Base-by-base conservation (phyloP, 2,797 vertebrate species). In the Cephalopachus bancanus region DNA sequence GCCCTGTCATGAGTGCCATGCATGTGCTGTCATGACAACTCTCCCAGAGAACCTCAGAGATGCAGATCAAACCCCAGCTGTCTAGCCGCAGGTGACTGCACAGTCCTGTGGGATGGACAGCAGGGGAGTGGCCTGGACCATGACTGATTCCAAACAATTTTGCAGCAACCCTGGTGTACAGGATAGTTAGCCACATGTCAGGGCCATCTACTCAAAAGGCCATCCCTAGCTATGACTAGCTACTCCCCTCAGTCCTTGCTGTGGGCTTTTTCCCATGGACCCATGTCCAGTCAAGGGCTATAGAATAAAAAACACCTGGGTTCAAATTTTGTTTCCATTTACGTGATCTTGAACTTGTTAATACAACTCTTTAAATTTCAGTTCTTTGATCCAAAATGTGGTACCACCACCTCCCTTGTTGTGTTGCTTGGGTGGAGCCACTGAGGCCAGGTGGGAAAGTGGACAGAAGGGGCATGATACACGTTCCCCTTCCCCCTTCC, bases 111-210 rank as follows among this genome's bases (percentile, higher is more conserved):
- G n/a, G 49, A 9, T 0, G 8, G 53, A n/a, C 5, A 7, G 2
- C 15, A 37, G 9, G 14, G 5, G 7, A 7, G 5, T 1, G 5
- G 33, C 51, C 4, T 0, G 0, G 10, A 28, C 14, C 0, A 0
- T 19, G 17, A 7, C 79, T 12, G 6, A 6, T 20, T 84, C 15
- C 22, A n/a, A 37, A 7, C 3, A 0, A 0, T 30, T 84, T 65
- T 7, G 10, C 19, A n/a, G 24, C 20, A 59, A 2, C 53, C 5
- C 5, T 30, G 3, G 20, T 10, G 0, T 11, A 11, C 19, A 1
- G 37, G 20, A 15, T 57, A 44, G 44, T 22, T 37, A 49, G 22
- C 30, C 17, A 30, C 33, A 57, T 0, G 0, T 71, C 8, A 8
- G 30, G 80, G 49, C 44, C 71, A 65, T 44, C 16, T 44, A 12